phyloP scores from a whole-genome alignment of 2,888 invertebrate species.

The Loripinus fragilis region DNA sequence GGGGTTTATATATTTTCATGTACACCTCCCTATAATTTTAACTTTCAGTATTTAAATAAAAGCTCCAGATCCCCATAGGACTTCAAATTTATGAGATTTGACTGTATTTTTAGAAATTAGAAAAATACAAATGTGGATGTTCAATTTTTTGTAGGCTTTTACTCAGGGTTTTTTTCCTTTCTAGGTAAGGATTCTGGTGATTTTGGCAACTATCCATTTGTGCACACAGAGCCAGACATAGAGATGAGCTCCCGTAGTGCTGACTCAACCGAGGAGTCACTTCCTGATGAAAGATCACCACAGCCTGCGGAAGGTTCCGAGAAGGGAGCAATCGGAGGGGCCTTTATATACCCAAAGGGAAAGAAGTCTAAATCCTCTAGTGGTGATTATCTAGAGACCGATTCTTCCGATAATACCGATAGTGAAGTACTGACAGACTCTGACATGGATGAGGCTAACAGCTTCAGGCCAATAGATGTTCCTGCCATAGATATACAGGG shows the following conservation, averaged over 20 bases:
- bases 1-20: too few relatives aligned
- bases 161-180: neutral
- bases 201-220: neutral
- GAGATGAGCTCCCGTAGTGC: constrained; percentile 77
- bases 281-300: constrained; percentile 70
- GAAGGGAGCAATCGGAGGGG: constrained; percentile 8
- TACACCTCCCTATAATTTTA: too few relatives aligned
- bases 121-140: too few relatives aligned
- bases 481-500: constrained; percentile 31
- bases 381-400: constrained; percentile 27
- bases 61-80: too few relatives aligned
- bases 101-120: too few relatives aligned
- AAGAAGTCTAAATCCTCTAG: constrained; percentile 42
- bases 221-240: constrained; percentile 67
- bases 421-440: constrained; percentile 25
- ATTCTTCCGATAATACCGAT: constrained; percentile 33
- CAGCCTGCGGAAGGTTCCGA: constrained; percentile 24
- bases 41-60: too few relatives aligned
- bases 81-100: too few relatives aligned
- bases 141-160: too few relatives aligned
- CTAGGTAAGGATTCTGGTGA: constrained; percentile 12
- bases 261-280: constrained; percentile 76
- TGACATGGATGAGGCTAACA: constrained; percentile 7
- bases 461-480: constrained; percentile 49
- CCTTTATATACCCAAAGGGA: constrained; percentile 18